These are phyloP conservation scores for Indicator maculatus DNA, from an alignment of 2,113 vertebrate genomes.

Conservation along the genomic window DNA sequence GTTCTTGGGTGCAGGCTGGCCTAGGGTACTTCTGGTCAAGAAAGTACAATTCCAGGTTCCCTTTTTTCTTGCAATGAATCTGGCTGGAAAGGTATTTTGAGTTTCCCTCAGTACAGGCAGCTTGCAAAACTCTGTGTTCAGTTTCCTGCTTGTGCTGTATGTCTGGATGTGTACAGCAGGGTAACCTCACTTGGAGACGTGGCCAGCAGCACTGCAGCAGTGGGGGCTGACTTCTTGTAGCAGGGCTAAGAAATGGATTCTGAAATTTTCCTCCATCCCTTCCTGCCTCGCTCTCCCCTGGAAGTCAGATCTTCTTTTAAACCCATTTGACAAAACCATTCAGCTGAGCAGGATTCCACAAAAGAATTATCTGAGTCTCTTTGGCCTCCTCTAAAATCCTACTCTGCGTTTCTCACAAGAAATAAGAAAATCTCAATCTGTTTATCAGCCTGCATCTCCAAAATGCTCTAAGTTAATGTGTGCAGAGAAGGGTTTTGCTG, in stretches of 20 bases:
- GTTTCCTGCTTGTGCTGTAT: constrained; percentile 21
- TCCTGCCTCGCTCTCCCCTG: neutral
- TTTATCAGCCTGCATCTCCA: neutral
- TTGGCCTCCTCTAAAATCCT: neutral
- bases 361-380: neutral
- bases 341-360: constrained; percentile 9
- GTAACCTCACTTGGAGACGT: neutral
- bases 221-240: neutral
- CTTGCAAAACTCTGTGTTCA: neutral
- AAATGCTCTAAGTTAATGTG: neutral
- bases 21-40: neutral
- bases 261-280: neutral
- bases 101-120: neutral
- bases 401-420: neutral
- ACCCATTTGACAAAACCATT: neutral
- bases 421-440: neutral
- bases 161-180: neutral
- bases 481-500: constrained; percentile 16
- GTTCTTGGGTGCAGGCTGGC: neutral
- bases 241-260: neutral
- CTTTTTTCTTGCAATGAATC: neutral
- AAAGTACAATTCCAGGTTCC: neutral
- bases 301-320: neutral
- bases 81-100: neutral
- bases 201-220: constrained; percentile 10